Evolutionary conservation across 2,888 invertebrate genomes (phyloP).

Genomic region (Mesorhabditis sp.): DNA sequence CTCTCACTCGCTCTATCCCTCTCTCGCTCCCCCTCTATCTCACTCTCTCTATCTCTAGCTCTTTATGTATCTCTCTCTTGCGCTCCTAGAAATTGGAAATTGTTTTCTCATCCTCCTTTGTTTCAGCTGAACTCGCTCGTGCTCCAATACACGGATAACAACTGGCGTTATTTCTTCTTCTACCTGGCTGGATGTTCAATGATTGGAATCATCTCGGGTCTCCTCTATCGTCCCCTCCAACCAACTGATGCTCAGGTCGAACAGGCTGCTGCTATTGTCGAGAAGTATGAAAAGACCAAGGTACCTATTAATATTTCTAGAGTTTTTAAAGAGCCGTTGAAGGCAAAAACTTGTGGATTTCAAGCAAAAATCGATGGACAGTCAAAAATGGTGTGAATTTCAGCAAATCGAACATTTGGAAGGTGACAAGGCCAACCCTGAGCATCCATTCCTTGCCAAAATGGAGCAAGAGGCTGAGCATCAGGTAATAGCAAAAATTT

Average conservation of each 20-base stretch:
- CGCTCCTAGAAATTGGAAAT: background rate
- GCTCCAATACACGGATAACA: conserved; percentile 54
- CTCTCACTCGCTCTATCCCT: background rate
- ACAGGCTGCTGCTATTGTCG: conserved; percentile 24
- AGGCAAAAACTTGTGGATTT: too few species aligned
- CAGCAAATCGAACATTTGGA: too few species aligned
- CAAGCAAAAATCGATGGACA: too few species aligned
- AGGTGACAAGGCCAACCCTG: too few species aligned
- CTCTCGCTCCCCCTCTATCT: background rate
- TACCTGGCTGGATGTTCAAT: conserved; percentile 80
- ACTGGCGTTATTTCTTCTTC: conserved; percentile 82
- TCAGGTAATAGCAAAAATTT: too few species aligned
- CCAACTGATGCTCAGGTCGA: conserved; percentile 46
- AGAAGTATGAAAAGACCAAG: too few species aligned
- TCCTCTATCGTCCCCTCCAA: conserved; percentile 70
- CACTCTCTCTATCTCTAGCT: background rate
- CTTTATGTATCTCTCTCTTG: background rate
- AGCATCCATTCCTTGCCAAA: too few species aligned
- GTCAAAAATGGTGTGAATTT: too few species aligned
- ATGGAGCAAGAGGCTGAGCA: too few species aligned
- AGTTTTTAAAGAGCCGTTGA: too few species aligned
- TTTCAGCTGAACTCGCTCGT: conserved; percentile 48
- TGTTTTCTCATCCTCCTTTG: background rate
- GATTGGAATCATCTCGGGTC: conserved; percentile 81
- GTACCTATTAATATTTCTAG: too few species aligned